Evolutionary conservation across 2,113 vertebrate species (phyloP).

Genomic region (Pomatostomus ruficeps): DNA sequence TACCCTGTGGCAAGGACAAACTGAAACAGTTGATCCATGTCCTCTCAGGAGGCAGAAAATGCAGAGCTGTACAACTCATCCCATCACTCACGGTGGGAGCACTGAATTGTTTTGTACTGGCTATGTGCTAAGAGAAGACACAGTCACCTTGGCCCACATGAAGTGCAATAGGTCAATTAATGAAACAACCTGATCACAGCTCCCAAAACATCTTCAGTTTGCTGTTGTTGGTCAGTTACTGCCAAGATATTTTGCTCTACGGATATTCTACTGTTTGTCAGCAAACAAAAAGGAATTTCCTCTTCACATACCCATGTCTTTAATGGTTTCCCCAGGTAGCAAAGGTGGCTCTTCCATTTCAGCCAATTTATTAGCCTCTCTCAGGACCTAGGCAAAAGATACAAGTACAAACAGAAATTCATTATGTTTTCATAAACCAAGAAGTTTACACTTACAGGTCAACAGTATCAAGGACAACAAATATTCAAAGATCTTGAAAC

Average conservation of each 20-base stretch:
- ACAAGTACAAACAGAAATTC: neutral
- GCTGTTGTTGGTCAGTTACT: neutral
- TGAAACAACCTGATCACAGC: neutral
- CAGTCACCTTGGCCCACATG: neutral
- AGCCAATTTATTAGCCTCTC: slow-evolving; percentile 82
- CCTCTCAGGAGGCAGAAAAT: neutral
- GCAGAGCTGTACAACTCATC: neutral
- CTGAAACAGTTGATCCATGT: neutral
- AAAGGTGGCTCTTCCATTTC: slow-evolving; percentile 88
- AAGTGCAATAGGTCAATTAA: neutral
- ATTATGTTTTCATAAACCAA: neutral
- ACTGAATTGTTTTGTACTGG: neutral
- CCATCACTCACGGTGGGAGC: neutral
- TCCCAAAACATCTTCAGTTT: neutral
- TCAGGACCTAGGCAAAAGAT: slow-evolving; percentile 63
- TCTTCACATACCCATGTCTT: slow-evolving; percentile 80
- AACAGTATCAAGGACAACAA: neutral
- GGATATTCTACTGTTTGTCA: neutral
- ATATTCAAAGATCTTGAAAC: neutral
- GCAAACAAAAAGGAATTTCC: neutral
- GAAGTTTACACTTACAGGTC: neutral
- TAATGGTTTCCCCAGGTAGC: slow-evolving; percentile 88
- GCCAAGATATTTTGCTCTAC: neutral
- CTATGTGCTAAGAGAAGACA: neutral
- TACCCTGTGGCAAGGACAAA: neutral